Percentiles rank a stretch among this genome's conserved stretches.
phyloP scores from a whole-genome alignment of 2,797 vertebrate genomes.

The Pipistrellus pygmaeus region DNA sequence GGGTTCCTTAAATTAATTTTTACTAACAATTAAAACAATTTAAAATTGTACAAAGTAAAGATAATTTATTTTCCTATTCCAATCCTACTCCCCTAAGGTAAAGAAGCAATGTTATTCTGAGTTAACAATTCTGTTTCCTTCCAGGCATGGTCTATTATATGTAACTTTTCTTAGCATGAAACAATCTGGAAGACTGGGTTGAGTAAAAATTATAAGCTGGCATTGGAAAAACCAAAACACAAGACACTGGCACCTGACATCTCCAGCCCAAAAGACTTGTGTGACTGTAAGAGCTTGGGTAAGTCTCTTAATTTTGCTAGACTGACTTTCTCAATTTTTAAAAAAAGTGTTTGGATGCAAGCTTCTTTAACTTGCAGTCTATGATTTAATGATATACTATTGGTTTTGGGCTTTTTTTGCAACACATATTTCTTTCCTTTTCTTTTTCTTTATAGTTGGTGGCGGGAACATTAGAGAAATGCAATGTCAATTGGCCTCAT shows the following conservation, averaged over 20 bases:
- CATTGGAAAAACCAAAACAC: not conserved
- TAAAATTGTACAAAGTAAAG: not conserved
- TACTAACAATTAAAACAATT: conserved; percentile 3
- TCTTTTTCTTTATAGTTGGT: not conserved
- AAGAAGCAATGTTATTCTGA: not conserved
- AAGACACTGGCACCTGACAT: not conserved
- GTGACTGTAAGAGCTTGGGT: not conserved
- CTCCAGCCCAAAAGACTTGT: not conserved
- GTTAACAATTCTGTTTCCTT: not conserved
- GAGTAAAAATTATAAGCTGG: not conserved
- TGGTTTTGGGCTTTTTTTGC: conserved; percentile 9
- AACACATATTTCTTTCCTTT: not conserved
- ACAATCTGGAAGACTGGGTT: not conserved
- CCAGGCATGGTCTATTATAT: not conserved
- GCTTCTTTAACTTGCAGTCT: conserved; percentile 8
- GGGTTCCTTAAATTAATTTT: not conserved
- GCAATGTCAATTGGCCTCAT: conserved; percentile 17
- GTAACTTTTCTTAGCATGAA: not conserved
- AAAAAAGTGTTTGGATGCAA: not conserved
- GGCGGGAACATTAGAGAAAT: conserved; percentile 22
- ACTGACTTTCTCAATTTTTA: not conserved
- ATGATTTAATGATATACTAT: not conserved
- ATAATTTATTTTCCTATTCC: not conserved
- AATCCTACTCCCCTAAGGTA: not conserved
- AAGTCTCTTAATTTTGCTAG: conserved; percentile 25